These are phyloP conservation scores for Atethmia centrago DNA, from an alignment of 2,888 invertebrate genomes.

Conservation along the genomic window DNA sequence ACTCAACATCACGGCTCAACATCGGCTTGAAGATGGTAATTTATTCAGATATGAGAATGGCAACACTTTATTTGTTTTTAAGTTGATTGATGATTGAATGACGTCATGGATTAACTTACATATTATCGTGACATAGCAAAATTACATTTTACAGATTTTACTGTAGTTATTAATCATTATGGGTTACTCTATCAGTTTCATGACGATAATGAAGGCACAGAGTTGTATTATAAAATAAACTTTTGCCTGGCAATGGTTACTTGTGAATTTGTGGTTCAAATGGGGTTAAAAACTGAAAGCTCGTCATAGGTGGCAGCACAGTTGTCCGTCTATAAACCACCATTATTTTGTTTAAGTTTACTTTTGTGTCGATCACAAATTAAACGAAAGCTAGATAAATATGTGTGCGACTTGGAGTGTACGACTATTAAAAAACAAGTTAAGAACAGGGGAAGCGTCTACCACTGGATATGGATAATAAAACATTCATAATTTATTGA, in stretches of 20 bases:
- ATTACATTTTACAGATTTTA: not conserved
- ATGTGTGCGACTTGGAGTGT: too few species aligned
- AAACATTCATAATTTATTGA: too few species aligned
- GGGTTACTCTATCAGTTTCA: not conserved
- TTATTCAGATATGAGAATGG: conserved; percentile 10
- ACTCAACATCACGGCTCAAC: not conserved
- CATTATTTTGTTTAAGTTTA: too few species aligned
- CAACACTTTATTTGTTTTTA: conserved; percentile 34
- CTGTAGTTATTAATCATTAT: not conserved
- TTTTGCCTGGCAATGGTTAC: not conserved
- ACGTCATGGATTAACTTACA: conserved; percentile 31
- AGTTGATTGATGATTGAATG: conserved; percentile 43
- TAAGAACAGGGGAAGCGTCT: too few species aligned
- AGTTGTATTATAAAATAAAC: not conserved
- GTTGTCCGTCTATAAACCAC: too few species aligned
- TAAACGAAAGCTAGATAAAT: too few species aligned
- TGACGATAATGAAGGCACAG: not conserved
- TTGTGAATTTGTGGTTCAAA: not conserved
- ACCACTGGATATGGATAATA: too few species aligned
- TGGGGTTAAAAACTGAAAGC: too few species aligned
- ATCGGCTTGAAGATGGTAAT: conserved; percentile 20
- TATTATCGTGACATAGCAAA: conserved; percentile 37
- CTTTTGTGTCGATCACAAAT: too few species aligned
- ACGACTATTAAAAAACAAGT: too few species aligned
- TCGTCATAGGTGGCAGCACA: too few species aligned